A percentile compares a stretch with the other conserved stretches of the same genome.
phyloP scores from a whole-genome alignment of 1,140 invertebrate species.

The Philopotamus ludificatus region DNA sequence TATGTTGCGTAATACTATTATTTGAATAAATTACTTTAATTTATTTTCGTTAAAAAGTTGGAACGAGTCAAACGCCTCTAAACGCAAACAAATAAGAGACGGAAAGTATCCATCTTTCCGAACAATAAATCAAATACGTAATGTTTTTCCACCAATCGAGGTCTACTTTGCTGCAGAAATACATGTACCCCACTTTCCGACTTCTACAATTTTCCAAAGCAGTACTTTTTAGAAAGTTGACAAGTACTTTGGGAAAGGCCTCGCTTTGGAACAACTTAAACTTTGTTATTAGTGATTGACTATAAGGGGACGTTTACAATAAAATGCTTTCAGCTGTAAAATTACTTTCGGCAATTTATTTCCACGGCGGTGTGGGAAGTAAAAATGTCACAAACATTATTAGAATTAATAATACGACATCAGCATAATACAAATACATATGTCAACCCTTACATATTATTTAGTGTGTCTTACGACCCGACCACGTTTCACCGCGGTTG shows the following conservation, averaged over 20 bases:
- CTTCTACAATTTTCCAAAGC: background rate
- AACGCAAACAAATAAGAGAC: slow-evolving; percentile 3
- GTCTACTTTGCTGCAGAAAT: slow-evolving; percentile 3
- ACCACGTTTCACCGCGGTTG: background rate
- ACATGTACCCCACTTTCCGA: slow-evolving; percentile 7
- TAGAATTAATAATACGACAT: no score
- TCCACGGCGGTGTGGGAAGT: no score
- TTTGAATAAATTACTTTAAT: slow-evolving; percentile 7
- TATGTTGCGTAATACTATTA: no score
- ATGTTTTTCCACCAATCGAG: slow-evolving; percentile 35
- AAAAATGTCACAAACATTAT: no score
- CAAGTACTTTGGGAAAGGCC: background rate
- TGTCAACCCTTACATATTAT: no score
- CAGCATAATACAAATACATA: no score
- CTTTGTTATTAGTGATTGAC: slow-evolving; percentile 33
- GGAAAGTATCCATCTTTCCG: slow-evolving; percentile 10
- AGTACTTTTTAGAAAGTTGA: slow-evolving; percentile 2
- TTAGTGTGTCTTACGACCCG: no score
- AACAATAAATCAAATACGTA: slow-evolving; percentile 29
- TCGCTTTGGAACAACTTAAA: slow-evolving; percentile 14
- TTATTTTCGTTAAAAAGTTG: background rate
- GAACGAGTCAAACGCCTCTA: background rate
- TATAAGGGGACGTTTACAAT: slow-evolving; percentile 17
- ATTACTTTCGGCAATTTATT: background rate
- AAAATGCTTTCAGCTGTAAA: slow-evolving; percentile 18